Conservation (phyloP, 2,888 invertebrate genomes). For the Conistra vaccinii region DNA sequence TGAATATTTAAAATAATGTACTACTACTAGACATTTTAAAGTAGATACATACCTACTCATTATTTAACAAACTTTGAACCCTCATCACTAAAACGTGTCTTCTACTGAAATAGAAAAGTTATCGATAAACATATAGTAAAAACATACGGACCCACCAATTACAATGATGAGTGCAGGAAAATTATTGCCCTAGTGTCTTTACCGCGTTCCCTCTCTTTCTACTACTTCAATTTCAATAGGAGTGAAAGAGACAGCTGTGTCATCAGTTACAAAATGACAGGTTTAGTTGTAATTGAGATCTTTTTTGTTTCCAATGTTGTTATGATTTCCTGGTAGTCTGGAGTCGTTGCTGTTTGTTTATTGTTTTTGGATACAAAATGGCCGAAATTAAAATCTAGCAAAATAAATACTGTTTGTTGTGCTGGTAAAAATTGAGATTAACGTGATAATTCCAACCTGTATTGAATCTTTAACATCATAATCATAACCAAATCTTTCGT, state of each 20-base stretch:
- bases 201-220: slow-evolving; percentile 71
- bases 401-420: background rate
- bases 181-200: slow-evolving; percentile 72
- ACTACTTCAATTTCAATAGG: slow-evolving; percentile 17
- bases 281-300: slow-evolving; percentile 67
- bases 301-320: slow-evolving; percentile 66
- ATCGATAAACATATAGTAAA: slow-evolving; percentile 75
- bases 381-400: background rate
- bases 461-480: too few species aligned
- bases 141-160: slow-evolving; percentile 75
- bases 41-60: too few species aligned
- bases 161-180: slow-evolving; percentile 76
- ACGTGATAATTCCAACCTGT: too few species aligned
- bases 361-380: slow-evolving; percentile 19
- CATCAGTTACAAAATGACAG: slow-evolving; percentile 70
- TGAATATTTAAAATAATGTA: too few species aligned
- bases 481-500: background rate
- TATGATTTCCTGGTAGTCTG: slow-evolving; percentile 62
- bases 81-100: slow-evolving; percentile 65
- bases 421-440: too few species aligned
- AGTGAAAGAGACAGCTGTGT: slow-evolving; percentile 45
- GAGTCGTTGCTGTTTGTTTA: slow-evolving; percentile 27
- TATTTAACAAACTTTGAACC: slow-evolving; percentile 22
- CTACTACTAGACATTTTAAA: background rate
- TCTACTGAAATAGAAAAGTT: slow-evolving; percentile 72